Conservation (phyloP, 2,797 vertebrate genomes). For the Anguilla obscura region DNA sequence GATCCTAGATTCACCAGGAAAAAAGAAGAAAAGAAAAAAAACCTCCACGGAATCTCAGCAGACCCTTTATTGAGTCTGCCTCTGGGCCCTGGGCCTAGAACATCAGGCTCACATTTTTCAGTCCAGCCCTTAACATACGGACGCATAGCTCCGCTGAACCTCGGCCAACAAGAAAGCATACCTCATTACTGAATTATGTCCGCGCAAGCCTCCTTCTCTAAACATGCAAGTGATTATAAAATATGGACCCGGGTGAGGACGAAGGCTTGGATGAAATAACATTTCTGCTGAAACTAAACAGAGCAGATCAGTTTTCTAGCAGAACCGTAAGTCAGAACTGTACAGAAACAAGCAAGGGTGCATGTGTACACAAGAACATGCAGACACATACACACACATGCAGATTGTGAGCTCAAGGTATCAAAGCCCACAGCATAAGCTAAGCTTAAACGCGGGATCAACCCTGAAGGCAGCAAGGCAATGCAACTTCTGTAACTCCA, state of each 20-base stretch:
- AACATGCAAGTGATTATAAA: constrained; percentile 68
- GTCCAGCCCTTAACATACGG: constrained; percentile 66
- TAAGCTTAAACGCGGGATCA: constrained; percentile 20
- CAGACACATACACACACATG: background rate
- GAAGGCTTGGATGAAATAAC: constrained; percentile 49
- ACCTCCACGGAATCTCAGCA: constrained; percentile 56
- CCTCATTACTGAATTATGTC: constrained; percentile 73
- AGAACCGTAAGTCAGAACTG: background rate
- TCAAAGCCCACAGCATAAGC: background rate
- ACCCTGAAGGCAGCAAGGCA: background rate
- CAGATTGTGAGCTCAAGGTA: background rate
- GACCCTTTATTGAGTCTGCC: constrained; percentile 70
- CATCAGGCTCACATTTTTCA: constrained; percentile 71
- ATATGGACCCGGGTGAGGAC: constrained; percentile 49
- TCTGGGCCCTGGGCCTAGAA: constrained; percentile 74
- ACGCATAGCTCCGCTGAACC: constrained; percentile 66
- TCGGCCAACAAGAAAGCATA: constrained; percentile 62
- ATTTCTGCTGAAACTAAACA: constrained; percentile 41
- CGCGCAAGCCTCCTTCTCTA: constrained; percentile 60
- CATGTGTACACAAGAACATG: background rate
- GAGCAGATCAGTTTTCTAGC: constrained; percentile 36
- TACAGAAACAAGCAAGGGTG: background rate
- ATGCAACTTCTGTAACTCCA: constrained; percentile 11
- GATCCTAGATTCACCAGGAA: constrained; percentile 43
- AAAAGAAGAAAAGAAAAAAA: constrained; percentile 35